A percentile compares a stretch with the other conserved stretches of the same genome.
phyloP scores from a whole-genome alignment of 2,888 invertebrate genomes.

The Orthosia incerta region DNA sequence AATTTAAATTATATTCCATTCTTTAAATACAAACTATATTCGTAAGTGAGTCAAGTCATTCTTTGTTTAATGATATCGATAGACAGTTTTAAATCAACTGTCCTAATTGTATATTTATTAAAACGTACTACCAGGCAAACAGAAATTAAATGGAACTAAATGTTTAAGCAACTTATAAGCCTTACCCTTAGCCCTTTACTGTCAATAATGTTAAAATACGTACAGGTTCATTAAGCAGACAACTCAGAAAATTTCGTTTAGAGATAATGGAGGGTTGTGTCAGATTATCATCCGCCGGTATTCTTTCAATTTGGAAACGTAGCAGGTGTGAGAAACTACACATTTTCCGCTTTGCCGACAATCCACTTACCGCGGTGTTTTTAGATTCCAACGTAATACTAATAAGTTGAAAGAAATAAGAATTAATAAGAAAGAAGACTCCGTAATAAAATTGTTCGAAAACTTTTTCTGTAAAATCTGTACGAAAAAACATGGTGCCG shows the following conservation, averaged over 20 bases:
- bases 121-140: too few relatives aligned
- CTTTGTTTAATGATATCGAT: too few relatives aligned
- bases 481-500: constrained; percentile 31
- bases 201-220: too few relatives aligned
- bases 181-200: too few relatives aligned
- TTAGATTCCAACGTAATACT: not conserved
- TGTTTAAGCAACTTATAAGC: too few relatives aligned
- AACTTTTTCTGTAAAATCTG: constrained; percentile 23
- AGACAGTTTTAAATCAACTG: too few relatives aligned
- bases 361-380: not conserved
- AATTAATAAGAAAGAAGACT: constrained; percentile 1
- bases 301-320: not conserved
- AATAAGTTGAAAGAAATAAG: not conserved
- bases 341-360: not conserved
- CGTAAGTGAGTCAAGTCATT: not conserved
- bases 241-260: not conserved
- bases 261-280: not conserved
- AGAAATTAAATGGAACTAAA: too few relatives aligned
- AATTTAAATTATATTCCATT: too few relatives aligned
- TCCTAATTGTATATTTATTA: too few relatives aligned
- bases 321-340: not conserved
- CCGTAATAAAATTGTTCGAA: not conserved
- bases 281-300: not conserved
- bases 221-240: too few relatives aligned
- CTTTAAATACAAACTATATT: not conserved